These are phyloP conservation scores for Myotis davidii DNA, from an alignment of 2,113 vertebrate genomes.

Conservation along the genomic window DNA sequence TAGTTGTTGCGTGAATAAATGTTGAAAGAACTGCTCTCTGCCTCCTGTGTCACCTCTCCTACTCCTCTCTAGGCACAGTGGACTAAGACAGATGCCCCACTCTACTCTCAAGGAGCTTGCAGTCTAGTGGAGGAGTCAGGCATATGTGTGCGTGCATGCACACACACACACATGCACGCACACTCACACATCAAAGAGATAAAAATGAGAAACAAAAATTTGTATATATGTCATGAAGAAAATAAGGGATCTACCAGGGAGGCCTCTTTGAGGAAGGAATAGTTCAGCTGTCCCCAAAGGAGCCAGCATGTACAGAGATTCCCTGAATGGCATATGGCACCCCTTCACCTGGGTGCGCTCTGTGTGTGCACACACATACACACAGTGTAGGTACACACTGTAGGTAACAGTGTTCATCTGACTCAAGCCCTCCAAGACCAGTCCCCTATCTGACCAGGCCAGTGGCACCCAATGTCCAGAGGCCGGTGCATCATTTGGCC, in stretches of 20 bases:
- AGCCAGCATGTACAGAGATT: neutral
- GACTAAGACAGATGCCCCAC: neutral
- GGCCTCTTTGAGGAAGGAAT: neutral
- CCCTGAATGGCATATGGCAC: no score
- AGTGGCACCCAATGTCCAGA: neutral
- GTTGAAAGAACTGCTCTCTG: neutral
- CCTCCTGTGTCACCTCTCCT: no score
- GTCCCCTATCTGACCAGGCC: neutral
- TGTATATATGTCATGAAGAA: neutral
- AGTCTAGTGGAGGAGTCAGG: neutral
- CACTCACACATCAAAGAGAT: neutral
- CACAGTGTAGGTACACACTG: neutral
- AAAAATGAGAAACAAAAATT: neutral
- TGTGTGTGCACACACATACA: neutral
- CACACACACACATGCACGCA: neutral
- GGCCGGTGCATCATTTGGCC: neutral
- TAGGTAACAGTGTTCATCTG: neutral
- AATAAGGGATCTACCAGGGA: neutral
- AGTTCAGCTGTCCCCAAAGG: neutral
- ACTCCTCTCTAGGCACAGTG: neutral
- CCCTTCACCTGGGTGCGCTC: neutral
- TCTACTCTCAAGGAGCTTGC: neutral
- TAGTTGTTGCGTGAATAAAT: neutral
- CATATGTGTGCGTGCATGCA: rapidly evolving
- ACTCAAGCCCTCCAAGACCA: neutral